Evolutionary conservation across 2,113 vertebrate species (phyloP).

Genomic region (Phalacrocorax aristotelis): DNA sequence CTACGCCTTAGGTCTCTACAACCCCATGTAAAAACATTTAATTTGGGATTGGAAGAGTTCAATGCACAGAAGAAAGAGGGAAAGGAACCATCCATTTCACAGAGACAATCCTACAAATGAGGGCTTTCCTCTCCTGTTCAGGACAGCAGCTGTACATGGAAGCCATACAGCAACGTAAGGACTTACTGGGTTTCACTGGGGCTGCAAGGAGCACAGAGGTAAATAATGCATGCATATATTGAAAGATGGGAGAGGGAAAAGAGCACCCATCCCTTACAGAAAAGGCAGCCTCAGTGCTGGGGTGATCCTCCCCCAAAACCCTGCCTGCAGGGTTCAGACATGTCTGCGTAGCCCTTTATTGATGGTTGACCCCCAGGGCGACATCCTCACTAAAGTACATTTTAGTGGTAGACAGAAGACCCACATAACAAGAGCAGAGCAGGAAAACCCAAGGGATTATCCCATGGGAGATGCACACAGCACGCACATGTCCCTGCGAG

Average conservation of each 20-base stretch:
- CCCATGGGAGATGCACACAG: fast-evolving
- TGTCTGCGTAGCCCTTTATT: no score
- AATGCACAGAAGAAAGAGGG: not conserved
- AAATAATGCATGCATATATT: fast-evolving
- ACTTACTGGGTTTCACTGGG: not conserved
- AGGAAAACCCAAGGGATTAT: not conserved
- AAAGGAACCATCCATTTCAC: not conserved
- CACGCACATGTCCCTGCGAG: not conserved
- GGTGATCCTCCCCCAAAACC: not conserved
- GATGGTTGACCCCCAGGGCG: not conserved
- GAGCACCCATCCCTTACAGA: no score
- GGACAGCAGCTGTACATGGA: not conserved
- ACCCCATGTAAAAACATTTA: not conserved
- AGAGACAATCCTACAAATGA: no score
- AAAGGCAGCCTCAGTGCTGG: no score
- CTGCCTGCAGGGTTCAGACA: no score
- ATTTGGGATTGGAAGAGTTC: not conserved
- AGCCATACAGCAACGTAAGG: fast-evolving
- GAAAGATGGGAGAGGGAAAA: not conserved
- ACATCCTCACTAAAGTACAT: fast-evolving
- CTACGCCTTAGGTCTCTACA: not conserved
- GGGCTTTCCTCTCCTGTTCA: no score
- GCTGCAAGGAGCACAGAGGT: not conserved
- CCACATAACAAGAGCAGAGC: not conserved
- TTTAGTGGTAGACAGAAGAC: not conserved